phyloP scores from a whole-genome alignment of 2,113 vertebrate genomes.

The Chamaea fasciata region DNA sequence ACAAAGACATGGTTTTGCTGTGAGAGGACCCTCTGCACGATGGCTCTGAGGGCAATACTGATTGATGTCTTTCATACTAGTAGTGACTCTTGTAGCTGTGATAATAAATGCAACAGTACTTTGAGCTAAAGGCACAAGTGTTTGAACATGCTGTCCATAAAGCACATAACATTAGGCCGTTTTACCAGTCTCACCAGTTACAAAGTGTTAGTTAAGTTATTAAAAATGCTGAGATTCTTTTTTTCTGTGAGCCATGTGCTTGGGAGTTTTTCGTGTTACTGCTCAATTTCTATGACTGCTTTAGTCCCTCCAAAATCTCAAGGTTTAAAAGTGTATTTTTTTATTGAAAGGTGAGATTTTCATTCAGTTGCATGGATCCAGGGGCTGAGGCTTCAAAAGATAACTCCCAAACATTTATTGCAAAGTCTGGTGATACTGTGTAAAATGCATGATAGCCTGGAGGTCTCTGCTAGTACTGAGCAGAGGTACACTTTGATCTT shows the following conservation, averaged over 20 bases:
- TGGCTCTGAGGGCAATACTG: not conserved
- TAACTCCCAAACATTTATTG: not conserved
- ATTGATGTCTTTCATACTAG: not conserved
- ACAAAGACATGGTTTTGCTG: not conserved
- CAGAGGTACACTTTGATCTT: constrained; percentile 2
- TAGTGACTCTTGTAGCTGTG: not conserved
- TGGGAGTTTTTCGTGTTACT: not conserved
- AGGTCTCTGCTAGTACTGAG: not conserved
- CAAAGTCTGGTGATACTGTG: not conserved
- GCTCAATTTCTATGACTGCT: not conserved
- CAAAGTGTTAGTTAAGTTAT: not conserved
- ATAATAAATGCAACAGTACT: not conserved
- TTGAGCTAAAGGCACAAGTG: not conserved
- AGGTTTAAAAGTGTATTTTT: not conserved
- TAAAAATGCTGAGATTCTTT: not conserved
- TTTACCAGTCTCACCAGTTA: not conserved
- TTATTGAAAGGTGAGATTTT: not conserved
- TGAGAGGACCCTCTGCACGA: not conserved
- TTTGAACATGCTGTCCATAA: not conserved
- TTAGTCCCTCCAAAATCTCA: not conserved
- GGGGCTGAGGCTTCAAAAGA: not conserved
- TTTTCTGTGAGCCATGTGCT: not conserved
- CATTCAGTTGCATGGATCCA: not conserved
- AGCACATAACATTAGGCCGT: not conserved
- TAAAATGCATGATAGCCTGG: not conserved